Base-by-base conservation (phyloP, 1,140 invertebrate species). In the Caenorhabditis latens region DNA sequence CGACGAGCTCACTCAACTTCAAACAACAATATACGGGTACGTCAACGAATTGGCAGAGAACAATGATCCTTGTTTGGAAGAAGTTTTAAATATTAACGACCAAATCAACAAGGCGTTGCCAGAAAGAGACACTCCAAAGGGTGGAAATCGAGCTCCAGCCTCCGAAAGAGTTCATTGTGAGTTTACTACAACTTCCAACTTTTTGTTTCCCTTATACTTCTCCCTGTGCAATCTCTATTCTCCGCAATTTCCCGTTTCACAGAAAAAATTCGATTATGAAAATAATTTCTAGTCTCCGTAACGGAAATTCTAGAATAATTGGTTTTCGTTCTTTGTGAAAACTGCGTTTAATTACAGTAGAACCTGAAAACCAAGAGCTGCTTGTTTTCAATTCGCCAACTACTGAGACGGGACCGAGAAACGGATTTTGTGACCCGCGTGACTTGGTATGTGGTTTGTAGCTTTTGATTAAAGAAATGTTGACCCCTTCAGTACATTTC, bases 21-120 rank as follows among this genome's bases (percentile, higher is more conserved):
- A 79, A 79, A n/a, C 32, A 24, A 13, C 4, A 4, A 32, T 79
- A 53, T 79, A 79, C 40, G 71, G 21, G 42, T 79, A 79, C 14
- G 46, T n/a, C 71, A 79, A 79, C 19, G 71, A 79, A 24, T 9
- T 79, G 3, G 71, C 71, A 32, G 71, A 79, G n/a, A 79, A 79
- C 71, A 79, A 79, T 79, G 71, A 79, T 79, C 71, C 71, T 24
- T 79, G 71, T 14, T 24, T 79, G 40, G 71, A 79, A 79, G 71
- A 79, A 79, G 71, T 79, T 50, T 79, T 79, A 79, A 79, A 79
- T 79, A 79, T 79, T 79, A 79, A 79, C n/a, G 71, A 79, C 46
- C 71, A 79, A 50, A 79, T 79, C 71, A 79, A 79, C 40, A 79
- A 53, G 40, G 71, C 46, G 19, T n/a, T 79, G 46, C 71, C 71